Evolutionary conservation across 2,797 vertebrate species (phyloP), one percentile per base, ranked within the genome.

Genomic region (Coilia nasus): DNA sequence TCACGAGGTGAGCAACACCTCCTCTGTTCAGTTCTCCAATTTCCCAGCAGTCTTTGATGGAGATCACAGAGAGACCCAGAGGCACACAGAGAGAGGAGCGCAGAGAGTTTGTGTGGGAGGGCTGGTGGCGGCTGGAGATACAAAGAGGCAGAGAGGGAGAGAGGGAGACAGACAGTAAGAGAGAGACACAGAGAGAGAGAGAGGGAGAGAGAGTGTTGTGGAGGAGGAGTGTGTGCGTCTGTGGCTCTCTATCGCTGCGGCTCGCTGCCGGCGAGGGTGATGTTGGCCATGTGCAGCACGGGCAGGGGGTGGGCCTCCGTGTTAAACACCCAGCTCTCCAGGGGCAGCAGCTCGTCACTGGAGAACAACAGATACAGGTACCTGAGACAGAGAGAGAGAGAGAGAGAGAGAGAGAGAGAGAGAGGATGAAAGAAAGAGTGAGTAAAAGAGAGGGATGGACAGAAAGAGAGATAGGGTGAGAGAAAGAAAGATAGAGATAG

Each of bases 291-390:
- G 92, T 96, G 97, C 90, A 99, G 95, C 90, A 99, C 97, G 3
- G 98, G 98, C 86, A 99, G 94, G 17, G 98, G 97, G 89, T 99
- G 98, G 86, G 98, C 98, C 95, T 99, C 98, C 1, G 98, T 99
- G 93, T 99, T 99, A 92, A 99, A 99, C 87, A 99, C 98, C 98
- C 98, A 99, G 91, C 95, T 97, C 92, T 99, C 98, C 92, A 99
- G 93, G 31, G 98, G 97, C 93, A 99, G 94, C 90, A 99, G 96
- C 91, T 99, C 97, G 80, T 99, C 98, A 2, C 94, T 96, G 92
- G 98, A 99, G 96, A 99, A 99, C 86, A 99, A 93, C 93, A 99
- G 96, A 92, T 99, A 99, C 91, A 99, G 96, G 91, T 99, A 99
- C 94, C 98, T 99, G 92, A 88, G 87, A 50, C 10, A n/a, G 25